Evolutionary conservation across 2,888 invertebrate genomes (phyloP).

Genomic region (Marronus borbonicus): DNA sequence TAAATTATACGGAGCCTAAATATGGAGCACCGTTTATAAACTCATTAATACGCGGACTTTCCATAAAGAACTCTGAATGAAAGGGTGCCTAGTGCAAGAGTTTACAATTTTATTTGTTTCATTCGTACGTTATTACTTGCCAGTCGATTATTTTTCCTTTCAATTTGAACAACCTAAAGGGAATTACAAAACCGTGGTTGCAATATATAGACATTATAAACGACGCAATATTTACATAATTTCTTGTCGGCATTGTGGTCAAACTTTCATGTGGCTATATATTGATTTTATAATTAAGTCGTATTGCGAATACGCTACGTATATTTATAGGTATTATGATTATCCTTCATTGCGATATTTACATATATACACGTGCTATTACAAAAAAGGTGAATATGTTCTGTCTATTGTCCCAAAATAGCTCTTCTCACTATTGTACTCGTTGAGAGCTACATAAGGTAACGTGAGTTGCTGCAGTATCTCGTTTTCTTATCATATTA

Average conservation of each 20-base stretch:
- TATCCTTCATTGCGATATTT: not conserved
- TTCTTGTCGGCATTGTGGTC: slow-evolving; percentile 2
- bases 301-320: not conserved
- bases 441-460: not conserved
- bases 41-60: too few species aligned
- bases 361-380: not conserved
- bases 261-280: not conserved
- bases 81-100: too few species aligned
- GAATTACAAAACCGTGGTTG: too few species aligned
- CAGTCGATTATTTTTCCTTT: too few species aligned
- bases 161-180: too few species aligned
- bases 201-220: not conserved
- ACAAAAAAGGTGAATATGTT: slow-evolving; percentile 4
- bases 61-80: too few species aligned
- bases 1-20: not conserved
- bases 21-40: not conserved
- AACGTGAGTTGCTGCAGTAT: not conserved
- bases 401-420: slow-evolving; percentile 1
- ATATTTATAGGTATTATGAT: slow-evolving; percentile 1
- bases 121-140: too few species aligned
- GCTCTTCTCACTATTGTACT: not conserved
- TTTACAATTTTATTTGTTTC: too few species aligned
- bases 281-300: slow-evolving; percentile 15
- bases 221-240: slow-evolving; percentile 1
- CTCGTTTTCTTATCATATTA: not conserved